phyloP scores from a whole-genome alignment of 2,888 invertebrate species.

The Acheta domesticus region DNA sequence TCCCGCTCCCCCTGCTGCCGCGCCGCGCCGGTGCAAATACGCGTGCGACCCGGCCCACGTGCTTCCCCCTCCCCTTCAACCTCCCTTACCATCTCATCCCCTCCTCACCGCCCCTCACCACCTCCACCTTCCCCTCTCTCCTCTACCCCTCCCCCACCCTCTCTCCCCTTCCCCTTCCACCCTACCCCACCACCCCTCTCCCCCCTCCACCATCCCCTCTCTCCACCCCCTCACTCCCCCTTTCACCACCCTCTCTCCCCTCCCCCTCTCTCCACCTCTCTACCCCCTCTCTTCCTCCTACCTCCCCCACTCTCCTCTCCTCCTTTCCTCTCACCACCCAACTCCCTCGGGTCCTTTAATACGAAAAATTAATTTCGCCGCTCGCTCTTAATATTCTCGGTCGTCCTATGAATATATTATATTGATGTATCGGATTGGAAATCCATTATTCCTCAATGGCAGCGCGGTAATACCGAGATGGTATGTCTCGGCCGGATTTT shows the following conservation, averaged over 20 bases:
- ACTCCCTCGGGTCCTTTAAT: not conserved
- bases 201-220: not conserved
- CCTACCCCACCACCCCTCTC: not conserved
- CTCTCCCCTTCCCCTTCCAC: too few species aligned
- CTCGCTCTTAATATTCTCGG: constrained; percentile 4
- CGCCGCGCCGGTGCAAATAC: not conserved
- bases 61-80: not conserved
- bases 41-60: not conserved
- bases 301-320: not conserved
- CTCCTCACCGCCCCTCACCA: not conserved
- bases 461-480: not conserved
- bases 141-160: not conserved
- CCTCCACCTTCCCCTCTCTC: too few species aligned
- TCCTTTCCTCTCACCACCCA: not conserved
- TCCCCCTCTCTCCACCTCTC: not conserved
- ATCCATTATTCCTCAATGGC: not conserved
- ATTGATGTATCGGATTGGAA: not conserved
- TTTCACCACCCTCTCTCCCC: too few species aligned
- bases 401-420: not conserved
- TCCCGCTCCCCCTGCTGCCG: not conserved
- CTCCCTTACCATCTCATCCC: not conserved
- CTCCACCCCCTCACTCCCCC: too few species aligned
- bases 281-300: not conserved
- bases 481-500: too few species aligned
- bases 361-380: not conserved